Evolutionary conservation across 2,113 vertebrate genomes (phyloP).

Genomic region (Lophura nycthemera): DNA sequence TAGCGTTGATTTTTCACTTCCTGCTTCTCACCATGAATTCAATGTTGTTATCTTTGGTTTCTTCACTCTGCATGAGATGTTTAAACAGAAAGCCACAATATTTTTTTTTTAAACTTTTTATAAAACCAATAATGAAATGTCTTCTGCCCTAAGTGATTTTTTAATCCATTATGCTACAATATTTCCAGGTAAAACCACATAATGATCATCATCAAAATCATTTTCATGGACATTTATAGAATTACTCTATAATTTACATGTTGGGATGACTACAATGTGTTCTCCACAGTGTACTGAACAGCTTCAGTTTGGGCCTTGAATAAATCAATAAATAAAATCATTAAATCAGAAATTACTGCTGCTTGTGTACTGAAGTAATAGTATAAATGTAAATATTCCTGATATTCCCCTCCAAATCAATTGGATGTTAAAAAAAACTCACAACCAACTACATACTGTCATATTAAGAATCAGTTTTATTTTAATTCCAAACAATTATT

Average conservation of each 20-base stretch:
- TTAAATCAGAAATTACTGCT: background rate
- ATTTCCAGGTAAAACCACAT: conserved; percentile 24
- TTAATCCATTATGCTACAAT: background rate
- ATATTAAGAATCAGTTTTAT: background rate
- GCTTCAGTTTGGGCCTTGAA: background rate
- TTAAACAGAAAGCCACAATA: conserved; percentile 57
- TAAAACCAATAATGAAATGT: conserved; percentile 5
- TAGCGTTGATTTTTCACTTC: conserved; percentile 44
- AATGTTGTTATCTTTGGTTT: conserved; percentile 56
- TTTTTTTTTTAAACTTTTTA: conserved; percentile 36
- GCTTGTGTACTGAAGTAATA: background rate
- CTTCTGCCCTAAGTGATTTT: background rate
- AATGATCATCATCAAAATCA: background rate
- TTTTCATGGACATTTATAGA: conserved; percentile 1
- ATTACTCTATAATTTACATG: background rate
- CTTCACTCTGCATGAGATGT: conserved; percentile 19
- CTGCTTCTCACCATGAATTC: background rate
- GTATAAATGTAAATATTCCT: background rate
- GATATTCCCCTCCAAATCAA: background rate
- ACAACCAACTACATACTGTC: background rate
- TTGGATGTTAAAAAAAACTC: background rate
- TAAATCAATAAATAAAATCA: background rate
- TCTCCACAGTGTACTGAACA: background rate
- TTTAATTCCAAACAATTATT: background rate
- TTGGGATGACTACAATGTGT: background rate